Conservation (phyloP, 2,113 vertebrate species). For the Paradisaea rubra region DNA sequence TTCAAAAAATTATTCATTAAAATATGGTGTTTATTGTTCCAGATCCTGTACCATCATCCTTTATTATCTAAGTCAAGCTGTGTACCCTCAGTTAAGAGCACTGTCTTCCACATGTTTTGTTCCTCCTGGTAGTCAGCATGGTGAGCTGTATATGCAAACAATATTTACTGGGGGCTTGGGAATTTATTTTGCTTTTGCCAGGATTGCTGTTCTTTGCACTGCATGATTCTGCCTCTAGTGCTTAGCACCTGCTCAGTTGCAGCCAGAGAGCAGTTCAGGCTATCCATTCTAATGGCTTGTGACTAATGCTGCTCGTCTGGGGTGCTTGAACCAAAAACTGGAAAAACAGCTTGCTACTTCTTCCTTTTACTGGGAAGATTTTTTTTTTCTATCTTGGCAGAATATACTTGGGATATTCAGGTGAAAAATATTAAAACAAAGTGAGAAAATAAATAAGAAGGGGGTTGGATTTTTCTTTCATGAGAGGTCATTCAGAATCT, state of each 20-base stretch:
- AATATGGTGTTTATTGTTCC: neutral
- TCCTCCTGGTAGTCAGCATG: neutral
- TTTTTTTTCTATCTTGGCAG: neutral
- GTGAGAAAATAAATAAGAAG: neutral
- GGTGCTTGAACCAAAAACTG: neutral
- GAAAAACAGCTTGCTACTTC: neutral
- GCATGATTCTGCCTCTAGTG: neutral
- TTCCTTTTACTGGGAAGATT: neutral
- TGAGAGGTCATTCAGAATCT: neutral
- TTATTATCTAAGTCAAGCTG: slow-evolving; percentile 31
- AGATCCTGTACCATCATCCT: neutral
- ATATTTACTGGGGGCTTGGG: neutral
- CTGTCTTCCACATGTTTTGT: neutral
- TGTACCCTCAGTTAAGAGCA: neutral
- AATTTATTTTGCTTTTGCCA: slow-evolving; percentile 20
- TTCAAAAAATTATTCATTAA: slow-evolving; percentile 20
- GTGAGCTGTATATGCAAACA: neutral
- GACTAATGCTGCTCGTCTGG: neutral
- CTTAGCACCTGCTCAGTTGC: neutral
- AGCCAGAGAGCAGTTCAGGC: neutral
- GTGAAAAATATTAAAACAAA: neutral
- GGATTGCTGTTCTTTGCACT: neutral
- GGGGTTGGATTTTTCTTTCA: neutral
- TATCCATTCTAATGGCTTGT: neutral
- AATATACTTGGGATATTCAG: neutral